Conservation (phyloP, 1,140 invertebrate genomes). For the Penaeus chinensis region DNA sequence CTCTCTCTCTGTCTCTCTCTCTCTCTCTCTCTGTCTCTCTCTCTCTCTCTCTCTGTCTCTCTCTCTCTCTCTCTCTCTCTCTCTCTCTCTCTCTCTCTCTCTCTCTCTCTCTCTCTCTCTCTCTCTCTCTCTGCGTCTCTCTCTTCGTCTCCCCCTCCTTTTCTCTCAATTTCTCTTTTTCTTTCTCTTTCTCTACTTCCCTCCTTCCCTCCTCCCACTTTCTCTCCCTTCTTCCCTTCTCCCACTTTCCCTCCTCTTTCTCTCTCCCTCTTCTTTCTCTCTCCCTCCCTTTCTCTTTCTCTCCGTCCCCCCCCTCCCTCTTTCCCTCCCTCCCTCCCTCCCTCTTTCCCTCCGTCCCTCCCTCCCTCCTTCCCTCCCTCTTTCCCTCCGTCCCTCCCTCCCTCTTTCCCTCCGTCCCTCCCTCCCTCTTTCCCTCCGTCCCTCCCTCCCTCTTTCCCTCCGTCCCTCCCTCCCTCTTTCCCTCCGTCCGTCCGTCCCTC, state of each 20-base stretch:
- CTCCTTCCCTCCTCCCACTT: too few relatives aligned
- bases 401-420: background rate
- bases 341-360: conserved; percentile 2
- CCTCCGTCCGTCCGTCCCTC: too few relatives aligned
- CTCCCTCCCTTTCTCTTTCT: background rate
- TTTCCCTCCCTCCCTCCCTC: background rate
- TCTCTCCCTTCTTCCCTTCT: background rate
- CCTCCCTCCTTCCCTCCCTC: conserved; percentile 14
- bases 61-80: background rate
- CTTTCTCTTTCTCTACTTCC: too few relatives aligned
- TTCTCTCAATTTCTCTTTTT: too few relatives aligned
- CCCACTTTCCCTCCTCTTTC: too few relatives aligned
- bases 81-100: background rate
- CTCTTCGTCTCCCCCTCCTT: too few relatives aligned
- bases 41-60: background rate
- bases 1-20: conserved; percentile 26
- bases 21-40: conserved; percentile 12
- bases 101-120: conserved; percentile 14
- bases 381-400: background rate
- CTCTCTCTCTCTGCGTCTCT: too few relatives aligned
- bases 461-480: background rate
- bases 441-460: background rate
- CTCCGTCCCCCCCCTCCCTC: background rate
- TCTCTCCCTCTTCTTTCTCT: too few relatives aligned
- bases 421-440: background rate